These are phyloP conservation scores for Tachycineta bicolor DNA, from an alignment of 2,113 vertebrate species.

Conservation along the genomic window DNA sequence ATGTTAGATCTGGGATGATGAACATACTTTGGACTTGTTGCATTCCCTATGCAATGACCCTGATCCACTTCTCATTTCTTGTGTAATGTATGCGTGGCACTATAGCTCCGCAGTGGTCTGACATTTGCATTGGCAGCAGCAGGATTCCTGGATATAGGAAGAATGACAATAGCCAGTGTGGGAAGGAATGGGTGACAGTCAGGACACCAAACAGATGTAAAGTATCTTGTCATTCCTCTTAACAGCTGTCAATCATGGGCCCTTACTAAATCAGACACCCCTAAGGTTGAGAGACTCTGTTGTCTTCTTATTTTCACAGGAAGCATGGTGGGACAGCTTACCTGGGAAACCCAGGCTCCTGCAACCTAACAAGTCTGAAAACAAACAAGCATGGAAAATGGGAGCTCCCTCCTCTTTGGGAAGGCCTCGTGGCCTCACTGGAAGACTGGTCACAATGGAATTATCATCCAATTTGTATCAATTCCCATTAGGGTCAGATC, in stretches of 20 bases:
- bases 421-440: conserved; percentile 45
- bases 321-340: conserved; percentile 61
- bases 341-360: conserved; percentile 58
- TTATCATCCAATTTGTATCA: conserved; percentile 77
- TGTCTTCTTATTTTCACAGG: conserved; percentile 65
- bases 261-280: conserved; percentile 71
- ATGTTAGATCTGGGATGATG: conserved; percentile 48
- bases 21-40: conserved; percentile 59
- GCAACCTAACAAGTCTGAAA: conserved; percentile 26
- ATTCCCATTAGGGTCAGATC: conserved; percentile 48
- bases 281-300: conserved; percentile 57
- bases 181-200: conserved; percentile 74
- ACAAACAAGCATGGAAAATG: conserved; percentile 58
- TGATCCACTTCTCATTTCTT: conserved; percentile 57
- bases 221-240: conserved; percentile 81
- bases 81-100: conserved; percentile 63
- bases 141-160: conserved; percentile 66
- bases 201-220: conserved; percentile 83
- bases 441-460: conserved; percentile 71
- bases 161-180: conserved; percentile 81
- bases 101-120: conserved; percentile 73
- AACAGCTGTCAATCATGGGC: conserved; percentile 79
- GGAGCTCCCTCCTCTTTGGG: background rate
- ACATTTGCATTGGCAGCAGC: conserved; percentile 63
- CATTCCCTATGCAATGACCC: conserved; percentile 73